Percentiles rank a stretch among this genome's conserved stretches.
Evolutionary conservation across 2,113 vertebrate species (phyloP).

Genomic region (Pseudorasbora parva): DNA sequence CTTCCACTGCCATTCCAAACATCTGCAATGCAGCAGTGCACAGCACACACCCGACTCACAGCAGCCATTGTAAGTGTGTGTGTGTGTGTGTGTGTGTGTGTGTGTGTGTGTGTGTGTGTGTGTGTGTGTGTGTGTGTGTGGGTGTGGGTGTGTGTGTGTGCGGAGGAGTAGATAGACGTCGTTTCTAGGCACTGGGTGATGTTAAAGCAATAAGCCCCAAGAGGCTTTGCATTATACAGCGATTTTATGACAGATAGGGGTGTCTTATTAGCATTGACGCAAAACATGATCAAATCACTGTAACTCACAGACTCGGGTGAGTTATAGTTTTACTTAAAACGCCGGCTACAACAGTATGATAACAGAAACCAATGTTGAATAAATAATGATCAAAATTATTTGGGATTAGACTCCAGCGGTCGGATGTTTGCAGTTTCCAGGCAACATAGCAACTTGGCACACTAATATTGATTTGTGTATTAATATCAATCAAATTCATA

Average conservation of each 20-base stretch:
- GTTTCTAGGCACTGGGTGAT: constrained; percentile 21
- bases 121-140: constrained; percentile 18
- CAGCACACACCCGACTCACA: constrained; percentile 45
- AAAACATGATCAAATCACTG: background rate
- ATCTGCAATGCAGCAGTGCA: constrained; percentile 60
- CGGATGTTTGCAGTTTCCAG: background rate
- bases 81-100: constrained; percentile 23
- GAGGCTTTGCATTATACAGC: constrained; percentile 9
- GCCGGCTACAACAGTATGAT: background rate
- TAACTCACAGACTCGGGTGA: background rate
- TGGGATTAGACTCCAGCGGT: background rate
- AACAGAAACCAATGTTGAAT: background rate
- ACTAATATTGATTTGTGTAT: background rate
- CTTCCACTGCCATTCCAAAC: constrained; percentile 28
- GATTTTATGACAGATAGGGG: background rate
- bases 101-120: constrained; percentile 16
- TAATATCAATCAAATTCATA: background rate
- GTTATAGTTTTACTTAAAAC: background rate
- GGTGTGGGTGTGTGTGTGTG: no score
- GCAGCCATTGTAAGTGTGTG: constrained; percentile 11
- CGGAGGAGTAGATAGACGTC: background rate
- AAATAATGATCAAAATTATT: background rate
- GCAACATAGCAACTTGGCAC: background rate
- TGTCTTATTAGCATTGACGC: background rate
- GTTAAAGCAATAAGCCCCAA: background rate